Conservation (phyloP, 2,113 vertebrate species). For the Accipiter virgatus region DNA sequence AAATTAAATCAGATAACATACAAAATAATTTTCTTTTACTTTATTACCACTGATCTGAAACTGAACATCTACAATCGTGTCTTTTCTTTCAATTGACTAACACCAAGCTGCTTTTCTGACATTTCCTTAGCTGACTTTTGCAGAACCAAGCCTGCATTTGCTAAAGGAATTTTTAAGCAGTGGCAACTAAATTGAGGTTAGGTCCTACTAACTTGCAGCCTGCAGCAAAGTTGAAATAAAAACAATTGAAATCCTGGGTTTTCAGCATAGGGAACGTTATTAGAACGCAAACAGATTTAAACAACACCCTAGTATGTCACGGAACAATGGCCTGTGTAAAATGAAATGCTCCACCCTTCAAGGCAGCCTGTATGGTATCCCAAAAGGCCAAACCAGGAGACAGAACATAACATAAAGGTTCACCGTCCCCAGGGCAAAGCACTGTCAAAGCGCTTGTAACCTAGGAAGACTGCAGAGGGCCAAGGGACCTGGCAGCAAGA, state of each 20-base stretch:
- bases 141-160: neutral
- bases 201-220: neutral
- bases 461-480: neutral
- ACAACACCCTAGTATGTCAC: neutral
- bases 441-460: neutral
- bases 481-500: neutral
- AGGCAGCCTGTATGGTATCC: neutral
- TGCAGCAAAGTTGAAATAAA: neutral
- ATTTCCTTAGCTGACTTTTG: neutral
- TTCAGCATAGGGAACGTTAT: neutral
- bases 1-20: constrained; percentile 56
- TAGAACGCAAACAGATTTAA: neutral
- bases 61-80: neutral
- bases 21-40: constrained; percentile 28
- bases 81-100: neutral
- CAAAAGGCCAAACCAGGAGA: neutral
- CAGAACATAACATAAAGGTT: neutral
- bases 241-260: neutral
- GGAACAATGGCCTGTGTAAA: neutral
- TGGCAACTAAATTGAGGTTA: neutral
- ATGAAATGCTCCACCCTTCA: neutral
- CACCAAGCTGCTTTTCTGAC: neutral
- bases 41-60: constrained; percentile 38
- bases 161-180: neutral
- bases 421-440: neutral